Percentiles rank a stretch among this genome's conserved stretches.
phyloP scores from a whole-genome alignment of 2,113 vertebrate species.

The Macroglossus sobrinus region DNA sequence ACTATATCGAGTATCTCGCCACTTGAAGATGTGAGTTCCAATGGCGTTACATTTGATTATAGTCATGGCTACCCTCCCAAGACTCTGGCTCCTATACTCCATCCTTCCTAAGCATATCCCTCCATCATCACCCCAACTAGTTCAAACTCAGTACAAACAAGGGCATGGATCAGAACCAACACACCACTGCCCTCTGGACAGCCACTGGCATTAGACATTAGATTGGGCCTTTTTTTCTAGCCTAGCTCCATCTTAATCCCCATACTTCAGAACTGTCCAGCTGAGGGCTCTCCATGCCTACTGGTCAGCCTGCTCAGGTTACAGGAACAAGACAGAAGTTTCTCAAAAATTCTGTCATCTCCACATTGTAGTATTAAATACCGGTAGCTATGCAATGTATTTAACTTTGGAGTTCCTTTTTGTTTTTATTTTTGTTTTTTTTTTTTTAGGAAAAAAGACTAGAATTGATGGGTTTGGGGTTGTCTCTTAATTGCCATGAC shows the following conservation, averaged over 20 bases:
- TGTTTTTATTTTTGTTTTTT: conserved; percentile 35
- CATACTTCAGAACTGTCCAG: not conserved
- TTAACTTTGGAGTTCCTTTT: not conserved
- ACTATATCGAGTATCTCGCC: not conserved
- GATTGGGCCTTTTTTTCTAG: not conserved
- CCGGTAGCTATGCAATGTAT: not conserved
- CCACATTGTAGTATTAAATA: not conserved
- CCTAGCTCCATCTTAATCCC: not conserved
- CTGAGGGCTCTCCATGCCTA: not conserved
- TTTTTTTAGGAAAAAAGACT: not conserved
- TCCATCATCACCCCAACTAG: not conserved
- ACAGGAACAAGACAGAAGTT: not conserved
- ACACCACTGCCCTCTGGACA: fast-evolving
- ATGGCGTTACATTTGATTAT: not conserved
- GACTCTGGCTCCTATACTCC: not conserved
- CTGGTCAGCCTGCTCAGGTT: not conserved
- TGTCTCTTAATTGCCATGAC: not conserved
- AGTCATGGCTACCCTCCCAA: not conserved
- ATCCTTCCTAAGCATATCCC: not conserved
- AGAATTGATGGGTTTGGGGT: not conserved
- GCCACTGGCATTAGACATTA: not conserved
- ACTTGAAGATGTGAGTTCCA: not conserved
- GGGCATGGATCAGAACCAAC: not conserved
- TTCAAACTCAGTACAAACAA: not conserved
- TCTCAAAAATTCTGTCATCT: not conserved